Conservation (phyloP, 2,113 vertebrate species). For the Lonchura striata region DNA sequence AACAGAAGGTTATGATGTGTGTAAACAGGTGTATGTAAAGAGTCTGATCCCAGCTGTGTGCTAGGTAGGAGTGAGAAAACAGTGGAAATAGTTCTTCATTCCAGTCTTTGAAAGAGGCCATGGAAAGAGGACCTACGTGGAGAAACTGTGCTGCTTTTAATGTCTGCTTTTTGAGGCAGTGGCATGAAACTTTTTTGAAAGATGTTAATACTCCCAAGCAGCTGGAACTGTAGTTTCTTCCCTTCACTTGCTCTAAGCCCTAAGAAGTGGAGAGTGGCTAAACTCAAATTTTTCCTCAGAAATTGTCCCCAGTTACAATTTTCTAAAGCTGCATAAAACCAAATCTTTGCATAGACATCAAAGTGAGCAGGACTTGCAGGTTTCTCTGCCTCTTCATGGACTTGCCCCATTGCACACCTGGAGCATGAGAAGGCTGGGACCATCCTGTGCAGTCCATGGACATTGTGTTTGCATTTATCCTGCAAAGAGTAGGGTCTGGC, state of each 20-base stretch:
- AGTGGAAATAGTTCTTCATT: background rate
- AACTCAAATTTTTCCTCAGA: background rate
- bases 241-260: background rate
- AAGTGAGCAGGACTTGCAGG: background rate
- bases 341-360: background rate
- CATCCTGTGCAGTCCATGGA: background rate
- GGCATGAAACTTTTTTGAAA: background rate
- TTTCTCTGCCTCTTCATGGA: background rate
- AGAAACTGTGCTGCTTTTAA: background rate
- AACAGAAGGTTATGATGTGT: background rate
- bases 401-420: background rate
- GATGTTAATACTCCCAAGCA: background rate
- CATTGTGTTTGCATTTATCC: background rate
- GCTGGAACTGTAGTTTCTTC: background rate
- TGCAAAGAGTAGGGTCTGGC: background rate
- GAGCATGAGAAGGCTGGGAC: background rate
- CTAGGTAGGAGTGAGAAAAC: background rate
- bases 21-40: background rate
- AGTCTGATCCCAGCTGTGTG: background rate
- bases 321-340: background rate
- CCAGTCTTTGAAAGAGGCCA: background rate
- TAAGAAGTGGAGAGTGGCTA: background rate
- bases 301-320: background rate
- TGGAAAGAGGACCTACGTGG: background rate
- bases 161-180: background rate